Conservation (phyloP, 2,888 invertebrate genomes). For the Priocnemis perturbator region DNA sequence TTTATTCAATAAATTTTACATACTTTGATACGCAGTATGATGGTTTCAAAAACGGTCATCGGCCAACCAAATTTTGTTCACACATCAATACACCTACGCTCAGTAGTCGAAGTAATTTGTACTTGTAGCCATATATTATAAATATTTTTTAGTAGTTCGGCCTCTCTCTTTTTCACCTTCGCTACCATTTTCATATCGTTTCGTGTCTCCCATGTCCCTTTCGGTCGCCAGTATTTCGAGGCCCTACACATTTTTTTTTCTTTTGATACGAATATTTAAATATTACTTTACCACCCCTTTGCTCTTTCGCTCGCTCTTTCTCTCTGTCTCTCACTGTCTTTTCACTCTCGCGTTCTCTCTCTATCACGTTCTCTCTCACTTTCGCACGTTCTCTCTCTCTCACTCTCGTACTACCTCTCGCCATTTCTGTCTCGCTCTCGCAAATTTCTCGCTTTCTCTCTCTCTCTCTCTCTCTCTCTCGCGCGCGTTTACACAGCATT, state of each 20-base stretch:
- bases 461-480: slow-evolving; percentile 50
- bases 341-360: slow-evolving; percentile 22
- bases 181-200: slow-evolving; percentile 44
- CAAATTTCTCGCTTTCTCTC: slow-evolving; percentile 33
- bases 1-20: slow-evolving; percentile 76
- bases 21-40: slow-evolving; percentile 76
- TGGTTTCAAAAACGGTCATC: slow-evolving; percentile 76
- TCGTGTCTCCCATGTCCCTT: slow-evolving; percentile 55
- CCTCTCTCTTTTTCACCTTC: slow-evolving; percentile 57
- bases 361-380: slow-evolving; percentile 9
- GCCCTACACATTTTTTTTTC: slow-evolving; percentile 71
- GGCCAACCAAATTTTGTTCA: slow-evolving; percentile 76
- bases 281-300: slow-evolving; percentile 66
- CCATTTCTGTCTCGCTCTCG: slow-evolving; percentile 7
- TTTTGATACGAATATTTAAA: slow-evolving; percentile 75
- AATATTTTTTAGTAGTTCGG: slow-evolving; percentile 74
- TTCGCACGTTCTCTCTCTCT: slow-evolving; percentile 7
- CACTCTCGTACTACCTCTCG: slow-evolving; percentile 8
- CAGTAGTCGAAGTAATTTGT: slow-evolving; percentile 76
- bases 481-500: slow-evolving; percentile 1
- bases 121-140: slow-evolving; percentile 76
- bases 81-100: slow-evolving; percentile 75
- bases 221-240: slow-evolving; percentile 71
- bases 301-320: slow-evolving; percentile 31
- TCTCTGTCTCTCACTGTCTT: slow-evolving; percentile 17